Conservation (phyloP, 2,113 vertebrate genomes). For the Gyps fulvus region DNA sequence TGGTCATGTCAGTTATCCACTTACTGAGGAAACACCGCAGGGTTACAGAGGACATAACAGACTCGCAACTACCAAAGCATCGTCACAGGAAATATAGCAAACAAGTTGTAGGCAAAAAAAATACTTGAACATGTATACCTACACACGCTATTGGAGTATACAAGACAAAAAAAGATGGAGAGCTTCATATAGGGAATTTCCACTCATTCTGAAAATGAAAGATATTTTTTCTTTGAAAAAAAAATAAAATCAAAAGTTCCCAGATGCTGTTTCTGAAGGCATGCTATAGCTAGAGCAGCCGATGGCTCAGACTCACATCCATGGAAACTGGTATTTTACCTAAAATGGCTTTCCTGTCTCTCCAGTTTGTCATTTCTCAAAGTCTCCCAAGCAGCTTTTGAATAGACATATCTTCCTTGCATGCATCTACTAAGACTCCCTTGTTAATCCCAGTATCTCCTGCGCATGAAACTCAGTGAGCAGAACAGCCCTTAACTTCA, state of each 20-base stretch:
- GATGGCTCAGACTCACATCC: not conserved
- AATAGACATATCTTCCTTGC: not conserved
- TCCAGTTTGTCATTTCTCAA: not conserved
- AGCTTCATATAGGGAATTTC: not conserved
- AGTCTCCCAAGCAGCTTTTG: not conserved
- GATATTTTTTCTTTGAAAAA: not conserved
- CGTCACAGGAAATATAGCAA: not conserved
- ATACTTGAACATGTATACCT: not conserved
- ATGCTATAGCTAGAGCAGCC: not conserved
- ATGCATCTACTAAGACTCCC: not conserved
- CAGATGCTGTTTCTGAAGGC: not conserved
- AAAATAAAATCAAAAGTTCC: not conserved
- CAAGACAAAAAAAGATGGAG: not conserved
- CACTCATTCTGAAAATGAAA: slow-evolving; percentile 14
- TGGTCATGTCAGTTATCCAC: not conserved
- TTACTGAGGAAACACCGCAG: not conserved
- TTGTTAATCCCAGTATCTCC: not conserved
- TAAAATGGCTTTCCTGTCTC: not conserved
- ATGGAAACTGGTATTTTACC: not conserved
- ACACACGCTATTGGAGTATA: not conserved
- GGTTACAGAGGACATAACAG: not conserved
- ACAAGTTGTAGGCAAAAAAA: not conserved
- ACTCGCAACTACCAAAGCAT: not conserved
- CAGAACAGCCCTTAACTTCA: not conserved
- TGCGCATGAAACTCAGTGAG: not conserved